These are phyloP conservation scores for Danio aesculapii DNA, from an alignment of 2,797 vertebrate genomes.

Conservation along the genomic window DNA sequence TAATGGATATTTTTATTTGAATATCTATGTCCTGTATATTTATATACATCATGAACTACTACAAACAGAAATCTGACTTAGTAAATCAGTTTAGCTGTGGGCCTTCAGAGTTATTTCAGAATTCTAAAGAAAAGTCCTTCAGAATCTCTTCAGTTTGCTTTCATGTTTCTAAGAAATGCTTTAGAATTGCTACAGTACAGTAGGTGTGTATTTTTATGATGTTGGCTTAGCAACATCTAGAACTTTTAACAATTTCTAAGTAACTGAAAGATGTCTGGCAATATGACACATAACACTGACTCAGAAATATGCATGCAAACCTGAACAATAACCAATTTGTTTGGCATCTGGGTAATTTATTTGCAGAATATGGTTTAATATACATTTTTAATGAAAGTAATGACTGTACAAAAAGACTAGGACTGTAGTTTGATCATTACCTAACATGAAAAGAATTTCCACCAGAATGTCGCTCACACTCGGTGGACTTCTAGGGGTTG, in stretches of 20 bases:
- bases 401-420: not conserved
- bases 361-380: not conserved
- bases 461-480: constrained; percentile 97
- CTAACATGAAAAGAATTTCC: constrained; percentile 98
- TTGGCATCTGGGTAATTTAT: not conserved
- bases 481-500: constrained; percentile 74
- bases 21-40: not conserved
- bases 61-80: not conserved
- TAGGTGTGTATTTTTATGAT: not conserved
- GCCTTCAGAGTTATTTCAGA: not conserved
- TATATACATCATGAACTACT: not conserved
- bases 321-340: not conserved
- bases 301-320: not conserved
- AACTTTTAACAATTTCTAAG: not conserved
- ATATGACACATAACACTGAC: not conserved
- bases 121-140: not conserved
- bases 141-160: constrained; percentile 16
- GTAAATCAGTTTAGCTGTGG: not conserved
- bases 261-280: not conserved
- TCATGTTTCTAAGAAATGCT: not conserved
- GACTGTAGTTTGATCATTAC: constrained; percentile 72
- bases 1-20: not conserved
- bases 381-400: not conserved
- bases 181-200: not conserved
- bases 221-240: not conserved